Base-by-base conservation (phyloP, 2,797 vertebrate genomes). In the Columba guinea region DNA sequence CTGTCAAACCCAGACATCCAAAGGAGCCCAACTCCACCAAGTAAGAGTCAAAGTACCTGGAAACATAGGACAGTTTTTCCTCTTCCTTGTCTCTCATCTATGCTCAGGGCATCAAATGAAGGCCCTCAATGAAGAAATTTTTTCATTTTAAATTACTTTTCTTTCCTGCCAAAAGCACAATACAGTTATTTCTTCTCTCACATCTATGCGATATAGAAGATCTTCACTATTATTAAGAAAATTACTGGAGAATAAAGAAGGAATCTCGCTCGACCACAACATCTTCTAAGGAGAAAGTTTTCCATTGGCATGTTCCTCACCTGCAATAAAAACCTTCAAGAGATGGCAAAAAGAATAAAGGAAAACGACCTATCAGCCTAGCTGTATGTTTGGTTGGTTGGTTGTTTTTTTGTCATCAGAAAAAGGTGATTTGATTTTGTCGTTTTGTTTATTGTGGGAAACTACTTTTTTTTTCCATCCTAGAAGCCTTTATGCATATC, bases 111-210 rank as follows among this genome's bases (percentile, higher is more conserved):
- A 93, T 91, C 80, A 95, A 95, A 96, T 91, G 90, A 93, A 96
- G 89, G 85, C 94, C 94, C 90, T 95, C 93, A 96, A 84, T 87
- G 85, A 88, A 95, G 85, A 22, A 95, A 77, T 82, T 91, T 97
- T 97, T 94, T 97, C 91, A 94, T 87, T 96, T 95, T 89, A 94
- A 96, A 94, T 94, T 95, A 84, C 84, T 95, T 96, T 70, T 93
- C 85, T 96, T 91, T 95, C 93, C 87, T 96, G 89, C 89, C 85
- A 91, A 96, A 96, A 92, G 93, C 91, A 96, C 64, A 96, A 76
- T 84, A 84, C 32, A 83, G 84, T 95, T 96, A 95, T 94, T 95
- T 94, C 74, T 94, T 91, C 93, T 92, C 65, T 94, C 49, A 89
- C 21, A 67, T 89, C 88, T 93, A 94, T 22, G 27, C 4, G 7